Conservation (phyloP, 2,797 vertebrate genomes). For the Notamacropus eugenii region DNA sequence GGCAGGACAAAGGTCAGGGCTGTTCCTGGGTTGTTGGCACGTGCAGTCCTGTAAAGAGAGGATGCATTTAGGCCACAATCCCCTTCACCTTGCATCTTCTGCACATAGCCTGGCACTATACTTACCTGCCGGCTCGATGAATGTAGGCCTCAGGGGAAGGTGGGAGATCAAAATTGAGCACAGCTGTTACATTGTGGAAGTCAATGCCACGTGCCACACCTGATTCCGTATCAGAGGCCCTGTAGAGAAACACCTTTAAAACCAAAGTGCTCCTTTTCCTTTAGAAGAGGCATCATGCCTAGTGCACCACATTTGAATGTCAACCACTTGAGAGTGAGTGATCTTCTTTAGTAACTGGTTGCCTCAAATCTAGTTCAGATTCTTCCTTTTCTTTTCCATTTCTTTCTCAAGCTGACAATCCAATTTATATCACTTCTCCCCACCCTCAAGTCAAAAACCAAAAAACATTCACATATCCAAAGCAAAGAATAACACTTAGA, state of each 20-base stretch:
- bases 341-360: neutral
- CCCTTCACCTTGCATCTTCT: neutral
- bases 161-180: slow-evolving; percentile 96
- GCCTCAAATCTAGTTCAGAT: neutral
- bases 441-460: neutral
- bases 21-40: slow-evolving; percentile 91
- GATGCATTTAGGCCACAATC: fast-evolving
- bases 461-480: neutral
- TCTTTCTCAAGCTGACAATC: neutral
- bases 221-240: slow-evolving; percentile 88
- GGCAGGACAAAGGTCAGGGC: slow-evolving; percentile 92
- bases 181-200: slow-evolving; percentile 93
- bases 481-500: neutral
- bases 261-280: neutral
- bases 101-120: neutral
- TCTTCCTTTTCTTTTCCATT: neutral
- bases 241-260: slow-evolving; percentile 61
- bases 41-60: slow-evolving; percentile 88
- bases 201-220: slow-evolving; percentile 94
- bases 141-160: slow-evolving; percentile 90
- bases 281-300: fast-evolving
- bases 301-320: neutral
- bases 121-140: slow-evolving; percentile 94
- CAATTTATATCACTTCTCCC: neutral
- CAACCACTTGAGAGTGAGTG: neutral